Evolutionary conservation across 1,140 invertebrate genomes (phyloP), one percentile per base, ranked within the genome.

Genomic region (Bombus superbus): DNA sequence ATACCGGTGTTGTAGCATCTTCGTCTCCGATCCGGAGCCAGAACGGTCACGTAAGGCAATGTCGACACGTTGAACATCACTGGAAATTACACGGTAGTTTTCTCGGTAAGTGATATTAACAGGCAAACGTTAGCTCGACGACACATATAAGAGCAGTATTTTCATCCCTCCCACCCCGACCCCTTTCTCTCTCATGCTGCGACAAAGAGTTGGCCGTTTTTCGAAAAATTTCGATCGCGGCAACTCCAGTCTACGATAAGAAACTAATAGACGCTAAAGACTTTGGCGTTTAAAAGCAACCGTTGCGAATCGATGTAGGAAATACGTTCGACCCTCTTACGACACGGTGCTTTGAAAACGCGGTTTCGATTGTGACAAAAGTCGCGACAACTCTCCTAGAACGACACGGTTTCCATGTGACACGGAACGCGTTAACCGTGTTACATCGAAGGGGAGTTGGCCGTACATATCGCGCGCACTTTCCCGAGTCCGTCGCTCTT

Each of bases 61-160:
- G 62, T 42, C 38, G 57, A 64, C 47, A 66, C 68, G 74, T 13
- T 81, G 88, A 80, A 89, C 71, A 89, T 35, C 88, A 87, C 88
- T 89, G 86, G 64, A 91, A 86, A 91, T 83, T 85, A 85, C 35
- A 88, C 59, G 82, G 69, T 71, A 66, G 86, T 88, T 83, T 66
- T 73, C 73, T 86, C 57, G 62, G 32, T 91, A 64, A 80, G 75
- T 89, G 68, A 74, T 15, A 53, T 42, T 74, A 32, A 47, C 42
- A 57, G 32, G 32, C 22, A 64, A 71, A 47, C 68, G 22, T 38
- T 76, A 79, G 32, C 83, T 85, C 66, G 80, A 83, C 71, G 87
- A 69, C 77, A 89, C 87, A 89, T 72, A 68, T n/a, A 88, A 86
- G 64, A 86, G 71, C 38, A 68, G 75, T 35, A 64, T 74, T 47